phyloP scores from a whole-genome alignment of 2,797 vertebrate genomes.

The Chiloscyllium punctatum region DNA sequence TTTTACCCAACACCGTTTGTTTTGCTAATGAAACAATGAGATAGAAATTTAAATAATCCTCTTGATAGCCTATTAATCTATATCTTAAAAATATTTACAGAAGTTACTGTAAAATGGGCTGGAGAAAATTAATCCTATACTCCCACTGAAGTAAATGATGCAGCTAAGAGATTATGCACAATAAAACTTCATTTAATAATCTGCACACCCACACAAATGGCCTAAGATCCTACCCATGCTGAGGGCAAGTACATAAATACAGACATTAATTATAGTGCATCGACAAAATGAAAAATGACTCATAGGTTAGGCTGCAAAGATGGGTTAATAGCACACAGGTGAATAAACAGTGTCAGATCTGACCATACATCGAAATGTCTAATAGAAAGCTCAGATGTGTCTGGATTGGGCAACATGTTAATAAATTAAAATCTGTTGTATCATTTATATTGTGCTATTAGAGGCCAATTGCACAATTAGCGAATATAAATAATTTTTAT shows the following conservation, averaged over 20 bases:
- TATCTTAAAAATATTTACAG: neutral
- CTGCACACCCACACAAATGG: conserved; percentile 5
- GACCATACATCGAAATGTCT: neutral
- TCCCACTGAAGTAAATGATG: neutral
- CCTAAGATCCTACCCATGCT: neutral
- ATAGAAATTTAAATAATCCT: neutral
- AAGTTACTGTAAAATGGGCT: neutral
- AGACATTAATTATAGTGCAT: conserved; percentile 18
- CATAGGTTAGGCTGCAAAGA: conserved; percentile 29
- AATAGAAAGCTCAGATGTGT: neutral
- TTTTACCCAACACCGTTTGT: neutral
- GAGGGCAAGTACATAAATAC: conserved; percentile 18
- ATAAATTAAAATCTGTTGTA: neutral
- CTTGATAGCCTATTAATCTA: neutral
- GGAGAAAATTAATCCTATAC: neutral
- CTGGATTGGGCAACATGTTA: neutral
- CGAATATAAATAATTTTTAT: neutral
- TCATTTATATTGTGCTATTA: neutral
- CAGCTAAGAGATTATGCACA: neutral
- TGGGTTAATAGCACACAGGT: neutral
- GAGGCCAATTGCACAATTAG: neutral
- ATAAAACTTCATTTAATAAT: neutral
- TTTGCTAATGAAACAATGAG: neutral
- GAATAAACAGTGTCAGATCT: neutral
- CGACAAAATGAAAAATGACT: conserved; percentile 27